Base-by-base conservation (phyloP, 2,888 invertebrate genomes). In the Pyralis farinalis region DNA sequence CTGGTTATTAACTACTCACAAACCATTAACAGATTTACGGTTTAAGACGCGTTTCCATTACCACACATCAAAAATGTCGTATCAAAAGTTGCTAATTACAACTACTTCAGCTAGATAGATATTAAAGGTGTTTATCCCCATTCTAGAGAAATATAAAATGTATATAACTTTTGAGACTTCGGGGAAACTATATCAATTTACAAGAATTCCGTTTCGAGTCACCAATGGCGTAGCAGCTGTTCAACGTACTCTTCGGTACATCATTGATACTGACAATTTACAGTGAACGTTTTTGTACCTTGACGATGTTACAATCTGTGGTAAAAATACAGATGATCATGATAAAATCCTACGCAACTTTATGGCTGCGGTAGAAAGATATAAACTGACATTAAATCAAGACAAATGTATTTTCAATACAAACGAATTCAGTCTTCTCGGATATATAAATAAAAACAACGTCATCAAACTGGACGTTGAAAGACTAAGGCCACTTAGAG, bases 241-340 rank as follows among this genome's bases (percentile, higher is more conserved):
- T n/a, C n/a, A n/a, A n/a, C n/a, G n/a, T n/a, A n/a, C n/a, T n/a
- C n/a, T n/a, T n/a, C n/a, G n/a, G n/a, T n/a, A n/a, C n/a, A 0
- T 41, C 35, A 0, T 49, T 49, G 20, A 46, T 47, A 8, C 16
- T 44, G 10, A 28, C 48, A 0, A 9, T 1, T 10, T 47, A 2
- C 9, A 31, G 4, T 46, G 47, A 0, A 48, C 40, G 1, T 55
- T 32, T 34, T 37, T 46, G 0, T 55, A 55, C 25, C 32, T 55
- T 1, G 52, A 55, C 35, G 51, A 52, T 11, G 37, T 54, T 1
- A 51, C 51, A 1, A 34, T 55, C 1, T 50, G 51, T 29, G 47
- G 55, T 0, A 41, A 42, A 21, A 34, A 16, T 7, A 21, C 43
- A 34, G 27, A 38, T 12, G 46, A 49, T 0, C 47, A 51, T 12